phyloP scores from a whole-genome alignment of 1,140 invertebrate species.

The Drosophila nannoptera region DNA sequence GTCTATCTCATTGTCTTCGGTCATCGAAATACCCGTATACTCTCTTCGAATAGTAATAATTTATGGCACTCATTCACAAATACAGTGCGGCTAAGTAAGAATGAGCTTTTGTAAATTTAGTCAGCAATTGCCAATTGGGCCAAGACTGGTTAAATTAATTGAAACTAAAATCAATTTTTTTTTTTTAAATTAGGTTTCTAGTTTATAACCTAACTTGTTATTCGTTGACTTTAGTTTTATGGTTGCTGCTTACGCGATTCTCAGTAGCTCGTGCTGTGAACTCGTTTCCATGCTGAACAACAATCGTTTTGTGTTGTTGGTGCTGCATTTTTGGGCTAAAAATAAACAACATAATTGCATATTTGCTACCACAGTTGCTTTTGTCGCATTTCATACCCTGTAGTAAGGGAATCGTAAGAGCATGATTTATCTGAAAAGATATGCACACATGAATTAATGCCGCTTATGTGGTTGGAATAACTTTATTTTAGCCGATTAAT shows the following conservation, averaged over 20 bases:
- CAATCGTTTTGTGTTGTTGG: conserved; percentile 18
- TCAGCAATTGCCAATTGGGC: conserved; percentile 18
- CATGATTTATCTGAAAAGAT: background rate
- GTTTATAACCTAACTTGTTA: conserved; percentile 61
- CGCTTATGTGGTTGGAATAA: no score
- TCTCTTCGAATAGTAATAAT: conserved; percentile 9
- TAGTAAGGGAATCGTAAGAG: background rate
- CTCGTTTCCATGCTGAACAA: conserved; percentile 26
- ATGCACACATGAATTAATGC: background rate
- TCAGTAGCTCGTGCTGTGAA: conserved; percentile 20
- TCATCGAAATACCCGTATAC: background rate
- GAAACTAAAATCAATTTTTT: conserved; percentile 17
- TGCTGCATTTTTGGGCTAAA: conserved; percentile 41
- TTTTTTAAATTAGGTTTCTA: conserved; percentile 64
- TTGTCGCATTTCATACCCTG: conserved; percentile 8
- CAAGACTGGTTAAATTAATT: conserved; percentile 14
- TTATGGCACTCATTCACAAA: conserved; percentile 59
- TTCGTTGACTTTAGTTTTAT: conserved; percentile 43
- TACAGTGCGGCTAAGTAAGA: conserved; percentile 37
- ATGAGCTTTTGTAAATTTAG: conserved; percentile 41
- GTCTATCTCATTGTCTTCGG: no score
- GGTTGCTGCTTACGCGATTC: conserved; percentile 36
- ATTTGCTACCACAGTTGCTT: conserved; percentile 28
- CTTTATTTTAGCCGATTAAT: no score
- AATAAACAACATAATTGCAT: conserved; percentile 68